Conservation (phyloP, 1,140 invertebrate species). For the Amyelois transitella region DNA sequence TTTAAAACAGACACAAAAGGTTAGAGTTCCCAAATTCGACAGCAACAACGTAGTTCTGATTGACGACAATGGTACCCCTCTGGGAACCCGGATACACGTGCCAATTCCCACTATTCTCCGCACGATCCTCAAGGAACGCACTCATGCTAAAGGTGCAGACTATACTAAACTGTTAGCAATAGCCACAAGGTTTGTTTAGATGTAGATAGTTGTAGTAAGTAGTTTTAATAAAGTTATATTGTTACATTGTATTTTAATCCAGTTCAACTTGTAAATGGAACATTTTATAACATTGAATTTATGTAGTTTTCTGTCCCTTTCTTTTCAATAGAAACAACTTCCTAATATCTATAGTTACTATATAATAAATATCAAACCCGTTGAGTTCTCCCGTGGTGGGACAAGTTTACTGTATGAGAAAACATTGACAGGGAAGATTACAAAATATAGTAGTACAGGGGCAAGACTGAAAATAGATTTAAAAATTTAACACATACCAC, state of each 20-base stretch:
- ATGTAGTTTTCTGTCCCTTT: too few relatives aligned
- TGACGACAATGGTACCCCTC: conserved; percentile 93
- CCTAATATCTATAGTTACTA: too few relatives aligned
- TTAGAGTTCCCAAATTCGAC: conserved; percentile 94
- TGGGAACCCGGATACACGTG: conserved; percentile 95
- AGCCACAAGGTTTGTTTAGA: conserved; percentile 93
- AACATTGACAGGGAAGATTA: too few relatives aligned
- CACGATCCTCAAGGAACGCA: conserved; percentile 88
- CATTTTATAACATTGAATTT: too few relatives aligned
- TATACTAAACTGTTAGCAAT: conserved; percentile 96
- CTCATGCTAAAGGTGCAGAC: conserved; percentile 89
- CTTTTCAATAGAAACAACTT: too few relatives aligned
- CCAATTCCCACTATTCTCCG: conserved; percentile 95
- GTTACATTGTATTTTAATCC: not conserved
- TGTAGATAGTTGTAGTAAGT: conserved; percentile 15
- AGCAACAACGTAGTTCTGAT: conserved; percentile 98
- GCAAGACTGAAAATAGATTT: too few relatives aligned
- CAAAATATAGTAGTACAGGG: too few relatives aligned
- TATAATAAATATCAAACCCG: too few relatives aligned
- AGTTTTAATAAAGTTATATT: conserved; percentile 19
- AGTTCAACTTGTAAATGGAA: too few relatives aligned
- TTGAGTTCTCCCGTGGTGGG: too few relatives aligned
- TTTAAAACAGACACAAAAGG: conserved; percentile 87
- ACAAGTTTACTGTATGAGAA: too few relatives aligned
- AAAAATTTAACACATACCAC: too few relatives aligned